Evolutionary conservation across 2,888 invertebrate genomes (phyloP).

Genomic region (Thysanoteuthis rhombus): DNA sequence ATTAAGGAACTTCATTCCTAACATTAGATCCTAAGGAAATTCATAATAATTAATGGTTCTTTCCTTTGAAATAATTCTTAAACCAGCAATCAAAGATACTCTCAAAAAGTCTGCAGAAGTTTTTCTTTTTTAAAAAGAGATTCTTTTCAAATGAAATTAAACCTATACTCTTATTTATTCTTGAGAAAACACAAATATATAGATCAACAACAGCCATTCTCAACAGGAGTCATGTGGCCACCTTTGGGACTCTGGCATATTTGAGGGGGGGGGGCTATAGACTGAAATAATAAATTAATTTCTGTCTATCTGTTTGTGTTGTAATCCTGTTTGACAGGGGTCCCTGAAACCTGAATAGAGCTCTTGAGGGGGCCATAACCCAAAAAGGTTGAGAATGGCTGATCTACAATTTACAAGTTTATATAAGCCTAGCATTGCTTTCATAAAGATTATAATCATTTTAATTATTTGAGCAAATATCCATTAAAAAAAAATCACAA

Average conservation of each 20-base stretch:
- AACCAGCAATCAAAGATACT: background rate
- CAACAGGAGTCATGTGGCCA: too few species aligned
- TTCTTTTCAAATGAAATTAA: background rate
- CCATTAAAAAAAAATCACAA: background rate
- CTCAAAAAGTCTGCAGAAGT: background rate
- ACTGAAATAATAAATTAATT: too few species aligned
- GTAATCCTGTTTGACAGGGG: too few species aligned
- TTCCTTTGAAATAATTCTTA: background rate
- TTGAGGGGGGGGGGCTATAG: too few species aligned
- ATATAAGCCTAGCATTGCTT: background rate
- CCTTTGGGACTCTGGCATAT: too few species aligned
- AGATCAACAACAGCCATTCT: too few species aligned
- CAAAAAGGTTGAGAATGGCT: too few species aligned
- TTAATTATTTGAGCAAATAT: background rate
- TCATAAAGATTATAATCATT: background rate
- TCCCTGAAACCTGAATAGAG: too few species aligned
- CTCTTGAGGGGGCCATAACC: too few species aligned
- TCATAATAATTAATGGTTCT: too few species aligned
- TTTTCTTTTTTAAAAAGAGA: background rate
- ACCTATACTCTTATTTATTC: background rate
- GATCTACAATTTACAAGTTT: too few species aligned
- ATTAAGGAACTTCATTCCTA: background rate
- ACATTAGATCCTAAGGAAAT: background rate
- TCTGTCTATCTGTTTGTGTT: too few species aligned
- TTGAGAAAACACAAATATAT: background rate